phyloP scores from a whole-genome alignment of 2,797 vertebrate species.

The Adrianichthys oophorus region DNA sequence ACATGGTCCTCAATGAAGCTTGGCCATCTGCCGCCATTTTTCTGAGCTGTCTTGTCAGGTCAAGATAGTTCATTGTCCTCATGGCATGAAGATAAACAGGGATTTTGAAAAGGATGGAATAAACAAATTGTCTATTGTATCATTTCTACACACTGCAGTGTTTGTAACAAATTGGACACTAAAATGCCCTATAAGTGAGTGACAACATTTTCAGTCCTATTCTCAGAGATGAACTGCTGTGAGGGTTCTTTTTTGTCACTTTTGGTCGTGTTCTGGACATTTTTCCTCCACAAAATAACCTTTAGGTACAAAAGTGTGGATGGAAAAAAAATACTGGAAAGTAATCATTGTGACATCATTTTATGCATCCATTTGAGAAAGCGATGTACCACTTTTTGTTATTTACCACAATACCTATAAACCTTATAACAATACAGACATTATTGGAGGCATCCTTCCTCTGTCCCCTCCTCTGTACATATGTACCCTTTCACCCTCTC shows the following conservation, averaged over 20 bases:
- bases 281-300: not conserved
- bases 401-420: constrained; percentile 56
- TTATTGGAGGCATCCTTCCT: constrained; percentile 66
- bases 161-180: constrained; percentile 7
- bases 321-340: constrained; percentile 2
- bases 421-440: constrained; percentile 66
- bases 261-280: not conserved
- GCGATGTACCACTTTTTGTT: constrained; percentile 61
- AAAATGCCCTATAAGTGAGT: constrained; percentile 8
- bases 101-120: constrained; percentile 22
- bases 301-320: constrained; percentile 1
- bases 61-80: constrained; percentile 57
- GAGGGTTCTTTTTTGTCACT: not conserved
- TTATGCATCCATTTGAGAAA: constrained; percentile 7
- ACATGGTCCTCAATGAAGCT: constrained; percentile 60
- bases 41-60: constrained; percentile 53
- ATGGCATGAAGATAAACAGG: constrained; percentile 29
- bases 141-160: constrained; percentile 18
- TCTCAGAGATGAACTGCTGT: not conserved
- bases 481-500: constrained; percentile 68
- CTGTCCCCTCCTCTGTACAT: constrained; percentile 53
- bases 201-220: too few species aligned
- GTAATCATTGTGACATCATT: not conserved
- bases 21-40: constrained; percentile 75
- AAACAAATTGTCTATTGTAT: constrained; percentile 23